phyloP scores from a whole-genome alignment of 2,797 vertebrate genomes.

The Pelochelys cantorii region DNA sequence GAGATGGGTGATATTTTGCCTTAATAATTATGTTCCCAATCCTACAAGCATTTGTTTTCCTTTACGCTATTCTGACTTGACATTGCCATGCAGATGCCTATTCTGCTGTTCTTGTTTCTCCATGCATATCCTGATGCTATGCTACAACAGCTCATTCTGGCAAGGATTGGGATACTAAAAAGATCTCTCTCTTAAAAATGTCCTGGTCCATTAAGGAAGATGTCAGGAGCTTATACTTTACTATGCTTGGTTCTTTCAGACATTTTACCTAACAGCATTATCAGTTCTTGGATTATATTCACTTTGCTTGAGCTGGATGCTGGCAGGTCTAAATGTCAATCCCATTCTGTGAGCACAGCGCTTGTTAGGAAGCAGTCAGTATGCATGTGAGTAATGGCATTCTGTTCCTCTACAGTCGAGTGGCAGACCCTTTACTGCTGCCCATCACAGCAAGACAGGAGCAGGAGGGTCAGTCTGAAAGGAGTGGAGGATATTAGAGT shows the following conservation, averaged over 20 bases:
- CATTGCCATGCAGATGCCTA: not conserved
- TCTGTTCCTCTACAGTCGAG: conserved; percentile 6
- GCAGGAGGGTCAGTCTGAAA: not conserved
- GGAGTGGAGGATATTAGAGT: conserved; percentile 10
- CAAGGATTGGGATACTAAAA: conserved; percentile 45
- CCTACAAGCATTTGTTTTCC: conserved; percentile 20
- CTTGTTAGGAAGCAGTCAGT: conserved; percentile 21
- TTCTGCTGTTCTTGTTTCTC: conserved; percentile 40
- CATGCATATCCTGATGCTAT: conserved; percentile 22
- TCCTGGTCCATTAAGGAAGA: conserved; percentile 15
- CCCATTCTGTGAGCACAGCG: conserved; percentile 15
- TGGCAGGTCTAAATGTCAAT: conserved; percentile 40
- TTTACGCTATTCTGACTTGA: not conserved
- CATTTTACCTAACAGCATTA: conserved; percentile 38
- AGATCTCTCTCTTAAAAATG: not conserved
- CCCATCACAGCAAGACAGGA: not conserved
- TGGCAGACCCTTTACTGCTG: not conserved
- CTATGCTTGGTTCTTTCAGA: conserved; percentile 14
- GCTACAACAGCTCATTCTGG: conserved; percentile 20
- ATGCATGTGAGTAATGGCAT: conserved; percentile 27
- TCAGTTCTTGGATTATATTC: conserved; percentile 51
- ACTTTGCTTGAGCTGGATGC: conserved; percentile 21
- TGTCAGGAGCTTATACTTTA: conserved; percentile 38
- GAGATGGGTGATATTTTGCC: not conserved
- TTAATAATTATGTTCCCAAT: not conserved